Conservation (phyloP, 2,888 invertebrate genomes). For the Apeira syringaria region DNA sequence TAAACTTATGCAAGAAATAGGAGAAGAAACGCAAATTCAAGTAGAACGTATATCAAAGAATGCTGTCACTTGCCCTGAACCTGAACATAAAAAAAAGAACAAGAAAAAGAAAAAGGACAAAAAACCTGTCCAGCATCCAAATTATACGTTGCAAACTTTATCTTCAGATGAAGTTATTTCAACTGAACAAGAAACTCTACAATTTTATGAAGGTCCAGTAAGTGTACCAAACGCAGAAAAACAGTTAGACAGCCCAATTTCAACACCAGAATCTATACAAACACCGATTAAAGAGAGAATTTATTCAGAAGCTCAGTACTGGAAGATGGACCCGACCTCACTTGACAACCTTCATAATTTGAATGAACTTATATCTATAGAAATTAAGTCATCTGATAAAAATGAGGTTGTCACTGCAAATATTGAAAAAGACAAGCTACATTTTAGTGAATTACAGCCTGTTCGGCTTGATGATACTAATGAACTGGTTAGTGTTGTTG, state of each 20-base stretch:
- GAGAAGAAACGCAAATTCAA: slow-evolving; percentile 4
- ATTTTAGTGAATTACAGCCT: slow-evolving; percentile 2
- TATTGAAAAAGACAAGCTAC: slow-evolving; percentile 14
- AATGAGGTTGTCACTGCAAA: no score
- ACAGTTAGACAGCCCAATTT: slow-evolving; percentile 45
- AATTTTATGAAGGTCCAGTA: slow-evolving; percentile 8
- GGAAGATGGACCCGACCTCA: slow-evolving; percentile 63
- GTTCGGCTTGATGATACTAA: slow-evolving; percentile 11
- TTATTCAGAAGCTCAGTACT: slow-evolving; percentile 73
- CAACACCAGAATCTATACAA: slow-evolving; percentile 67
- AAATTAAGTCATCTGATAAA: slow-evolving; percentile 38
- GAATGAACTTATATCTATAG: slow-evolving; percentile 54
- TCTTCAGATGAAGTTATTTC: slow-evolving; percentile 36
- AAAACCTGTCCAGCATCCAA: slow-evolving; percentile 33
- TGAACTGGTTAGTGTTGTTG: slow-evolving; percentile 28
- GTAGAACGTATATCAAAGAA: slow-evolving; percentile 24
- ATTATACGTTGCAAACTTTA: slow-evolving; percentile 31
- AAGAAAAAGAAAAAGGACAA: slow-evolving; percentile 67
- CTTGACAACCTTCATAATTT: slow-evolving; percentile 46
- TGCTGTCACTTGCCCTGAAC: slow-evolving; percentile 22
- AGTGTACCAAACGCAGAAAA: slow-evolving; percentile 23
- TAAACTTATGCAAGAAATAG: slow-evolving; percentile 19
- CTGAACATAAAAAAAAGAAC: slow-evolving; percentile 53
- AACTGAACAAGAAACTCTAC: slow-evolving; percentile 36
- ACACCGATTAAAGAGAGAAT: slow-evolving; percentile 72